Conservation (phyloP, 2,888 invertebrate species). For the Zygogramma bicolorata region DNA sequence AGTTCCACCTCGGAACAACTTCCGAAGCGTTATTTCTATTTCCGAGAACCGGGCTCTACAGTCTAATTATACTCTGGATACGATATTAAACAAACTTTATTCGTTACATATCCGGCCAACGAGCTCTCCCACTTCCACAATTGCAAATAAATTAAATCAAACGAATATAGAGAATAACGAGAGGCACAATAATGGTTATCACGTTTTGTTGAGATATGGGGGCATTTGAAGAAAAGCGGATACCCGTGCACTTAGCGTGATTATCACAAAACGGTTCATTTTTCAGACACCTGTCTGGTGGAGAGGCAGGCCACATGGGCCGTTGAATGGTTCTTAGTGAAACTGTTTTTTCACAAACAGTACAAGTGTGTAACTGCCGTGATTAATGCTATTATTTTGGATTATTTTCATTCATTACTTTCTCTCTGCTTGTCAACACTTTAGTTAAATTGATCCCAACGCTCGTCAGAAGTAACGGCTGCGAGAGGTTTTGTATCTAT, state of each 20-base stretch:
- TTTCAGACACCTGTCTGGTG: conserved; percentile 55
- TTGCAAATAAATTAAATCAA: conserved; percentile 57
- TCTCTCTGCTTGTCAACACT: too few relatives aligned
- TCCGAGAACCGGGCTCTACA: background rate
- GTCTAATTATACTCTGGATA: background rate
- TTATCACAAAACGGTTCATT: conserved; percentile 60
- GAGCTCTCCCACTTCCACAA: conserved; percentile 51
- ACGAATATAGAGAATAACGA: conserved; percentile 53
- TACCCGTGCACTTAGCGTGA: conserved; percentile 61
- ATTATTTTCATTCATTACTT: background rate
- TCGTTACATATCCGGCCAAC: conserved; percentile 46
- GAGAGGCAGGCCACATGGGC: conserved; percentile 47
- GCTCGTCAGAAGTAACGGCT: too few relatives aligned
- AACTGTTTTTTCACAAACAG: background rate
- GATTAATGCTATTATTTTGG: background rate
- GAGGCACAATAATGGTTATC: conserved; percentile 61
- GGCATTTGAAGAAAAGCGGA: conserved; percentile 57
- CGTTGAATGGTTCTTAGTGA: conserved; percentile 15
- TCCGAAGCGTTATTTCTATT: too few relatives aligned
- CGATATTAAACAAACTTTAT: conserved; percentile 23
- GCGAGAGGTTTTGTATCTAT: too few relatives aligned
- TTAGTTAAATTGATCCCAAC: too few relatives aligned
- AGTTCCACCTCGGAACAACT: too few relatives aligned
- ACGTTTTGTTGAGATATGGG: conserved; percentile 61
- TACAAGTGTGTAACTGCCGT: background rate